A percentile compares a stretch with the other conserved stretches of the same genome.
Evolutionary conservation across 2,113 vertebrate species (phyloP).

Genomic region (Nibea albiflora): DNA sequence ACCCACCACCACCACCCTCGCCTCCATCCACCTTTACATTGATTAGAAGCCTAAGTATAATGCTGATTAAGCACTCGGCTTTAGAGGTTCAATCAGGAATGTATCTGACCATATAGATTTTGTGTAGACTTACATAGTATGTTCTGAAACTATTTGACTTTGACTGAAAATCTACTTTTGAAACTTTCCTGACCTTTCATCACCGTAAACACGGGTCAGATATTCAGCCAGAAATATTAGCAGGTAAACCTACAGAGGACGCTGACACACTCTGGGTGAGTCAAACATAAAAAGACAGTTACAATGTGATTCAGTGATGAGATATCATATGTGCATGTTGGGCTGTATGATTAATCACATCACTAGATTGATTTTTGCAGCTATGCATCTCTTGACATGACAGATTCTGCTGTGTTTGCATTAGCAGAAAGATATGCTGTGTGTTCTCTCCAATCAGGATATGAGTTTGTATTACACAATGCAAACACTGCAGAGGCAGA

Average conservation of each 20-base stretch:
- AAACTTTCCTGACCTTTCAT: background rate
- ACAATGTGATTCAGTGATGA: too few species aligned
- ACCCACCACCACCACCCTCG: background rate
- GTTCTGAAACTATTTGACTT: constrained; percentile 45
- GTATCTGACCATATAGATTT: constrained; percentile 44
- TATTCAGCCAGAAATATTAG: background rate
- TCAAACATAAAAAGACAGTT: too few species aligned
- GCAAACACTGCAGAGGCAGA: too few species aligned
- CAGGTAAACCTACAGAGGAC: background rate
- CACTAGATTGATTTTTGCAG: too few species aligned
- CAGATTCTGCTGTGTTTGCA: too few species aligned
- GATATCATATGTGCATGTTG: too few species aligned
- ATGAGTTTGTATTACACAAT: too few species aligned
- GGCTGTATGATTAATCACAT: too few species aligned
- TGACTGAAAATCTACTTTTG: constrained; percentile 8
- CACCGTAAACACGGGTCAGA: background rate
- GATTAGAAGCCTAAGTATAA: constrained; percentile 50
- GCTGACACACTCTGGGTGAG: background rate
- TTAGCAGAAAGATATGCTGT: too few species aligned
- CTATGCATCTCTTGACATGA: too few species aligned
- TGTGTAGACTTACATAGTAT: constrained; percentile 19
- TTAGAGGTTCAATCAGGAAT: constrained; percentile 54
- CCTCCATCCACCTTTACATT: constrained; percentile 56
- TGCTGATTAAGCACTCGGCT: constrained; percentile 72
- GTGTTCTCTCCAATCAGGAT: too few species aligned